Evolutionary conservation across 2,888 invertebrate species (phyloP).

Genomic region (Erebia palarica): DNA sequence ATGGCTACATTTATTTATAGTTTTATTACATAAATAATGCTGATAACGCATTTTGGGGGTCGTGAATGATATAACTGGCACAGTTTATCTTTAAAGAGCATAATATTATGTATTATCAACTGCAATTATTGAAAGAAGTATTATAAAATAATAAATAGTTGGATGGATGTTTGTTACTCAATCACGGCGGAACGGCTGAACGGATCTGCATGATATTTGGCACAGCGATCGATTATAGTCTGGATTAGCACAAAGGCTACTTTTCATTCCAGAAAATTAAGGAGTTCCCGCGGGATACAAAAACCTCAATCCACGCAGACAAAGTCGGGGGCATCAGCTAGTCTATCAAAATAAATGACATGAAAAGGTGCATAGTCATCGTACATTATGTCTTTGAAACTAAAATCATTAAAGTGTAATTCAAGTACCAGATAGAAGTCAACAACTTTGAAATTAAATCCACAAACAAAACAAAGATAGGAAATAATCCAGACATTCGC

Average conservation of each 20-base stretch:
- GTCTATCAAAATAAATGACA: no score
- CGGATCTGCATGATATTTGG: no score
- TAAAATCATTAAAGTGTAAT: background rate
- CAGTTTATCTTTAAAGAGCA: slow-evolving; percentile 3
- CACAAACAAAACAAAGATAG: slow-evolving; percentile 6
- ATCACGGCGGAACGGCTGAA: no score
- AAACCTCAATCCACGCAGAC: no score
- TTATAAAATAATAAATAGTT: background rate
- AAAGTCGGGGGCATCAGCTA: no score
- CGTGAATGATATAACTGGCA: background rate
- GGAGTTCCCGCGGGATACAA: no score
- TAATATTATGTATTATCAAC: background rate
- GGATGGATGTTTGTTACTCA: no score
- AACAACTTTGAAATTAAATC: background rate
- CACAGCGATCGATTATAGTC: no score
- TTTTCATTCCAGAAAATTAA: no score
- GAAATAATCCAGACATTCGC: slow-evolving; percentile 3
- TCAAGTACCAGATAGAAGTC: background rate
- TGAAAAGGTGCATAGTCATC: background rate
- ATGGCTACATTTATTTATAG: background rate
- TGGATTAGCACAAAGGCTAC: no score
- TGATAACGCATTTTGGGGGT: slow-evolving; percentile 1
- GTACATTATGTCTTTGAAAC: background rate
- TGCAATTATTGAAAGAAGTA: background rate
- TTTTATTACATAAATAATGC: background rate